Evolutionary conservation across 2,113 vertebrate genomes (phyloP).

Genomic region (Zosterops pallidus): DNA sequence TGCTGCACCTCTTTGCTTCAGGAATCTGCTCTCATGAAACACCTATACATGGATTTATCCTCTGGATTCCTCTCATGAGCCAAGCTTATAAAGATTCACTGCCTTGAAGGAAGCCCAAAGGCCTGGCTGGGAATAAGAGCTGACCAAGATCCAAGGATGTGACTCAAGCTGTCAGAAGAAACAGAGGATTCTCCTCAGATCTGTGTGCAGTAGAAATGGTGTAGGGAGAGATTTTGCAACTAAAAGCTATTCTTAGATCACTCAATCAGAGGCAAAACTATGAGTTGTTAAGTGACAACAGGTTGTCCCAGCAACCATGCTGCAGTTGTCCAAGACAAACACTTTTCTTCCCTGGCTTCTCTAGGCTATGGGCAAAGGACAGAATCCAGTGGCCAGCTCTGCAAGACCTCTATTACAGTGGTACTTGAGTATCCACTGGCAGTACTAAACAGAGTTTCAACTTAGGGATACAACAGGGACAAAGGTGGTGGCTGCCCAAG

Average conservation of each 20-base stretch:
- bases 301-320: neutral
- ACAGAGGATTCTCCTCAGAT: neutral
- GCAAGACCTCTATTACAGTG: neutral
- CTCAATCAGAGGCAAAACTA: neutral
- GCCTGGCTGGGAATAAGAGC: neutral
- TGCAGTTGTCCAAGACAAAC: neutral
- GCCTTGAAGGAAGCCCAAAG: neutral
- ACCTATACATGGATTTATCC: neutral
- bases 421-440: neutral
- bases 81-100: neutral
- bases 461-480: neutral
- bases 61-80: neutral
- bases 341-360: neutral
- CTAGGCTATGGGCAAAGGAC: neutral
- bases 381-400: neutral
- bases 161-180: neutral
- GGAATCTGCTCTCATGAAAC: neutral
- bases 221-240: neutral
- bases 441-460: neutral
- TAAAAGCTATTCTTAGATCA: neutral
- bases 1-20: neutral
- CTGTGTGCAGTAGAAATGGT: neutral
- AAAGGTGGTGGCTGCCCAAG: accelerated
- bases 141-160: neutral
- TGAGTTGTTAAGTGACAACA: neutral